Conservation (phyloP, 2,888 invertebrate genomes). For the Thecocarcelia acutangulata region DNA sequence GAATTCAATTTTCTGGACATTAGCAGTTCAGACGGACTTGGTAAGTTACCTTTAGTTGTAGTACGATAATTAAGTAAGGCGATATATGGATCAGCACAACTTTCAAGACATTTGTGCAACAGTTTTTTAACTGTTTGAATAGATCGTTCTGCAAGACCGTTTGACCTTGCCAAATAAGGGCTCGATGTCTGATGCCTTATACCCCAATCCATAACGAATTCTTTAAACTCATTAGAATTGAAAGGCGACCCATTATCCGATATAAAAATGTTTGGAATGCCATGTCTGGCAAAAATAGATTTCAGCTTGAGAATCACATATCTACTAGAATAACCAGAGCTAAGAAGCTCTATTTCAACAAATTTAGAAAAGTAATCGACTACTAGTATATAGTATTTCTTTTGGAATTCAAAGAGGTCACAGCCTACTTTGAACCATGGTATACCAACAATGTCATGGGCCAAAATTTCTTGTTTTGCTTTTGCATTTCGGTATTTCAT, state of each 20-base stretch:
- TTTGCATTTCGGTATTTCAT: slow-evolving; percentile 24
- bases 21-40: too few species aligned
- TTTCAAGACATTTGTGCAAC: slow-evolving; percentile 30
- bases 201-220: slow-evolving; percentile 20
- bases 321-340: slow-evolving; percentile 27
- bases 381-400: slow-evolving; percentile 17
- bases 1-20: too few species aligned
- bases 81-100: slow-evolving; percentile 28
- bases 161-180: too few species aligned
- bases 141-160: too few species aligned
- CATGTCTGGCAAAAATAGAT: slow-evolving; percentile 44
- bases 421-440: slow-evolving; percentile 25
- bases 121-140: slow-evolving; percentile 41
- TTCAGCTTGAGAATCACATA: slow-evolving; percentile 42
- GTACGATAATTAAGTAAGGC: slow-evolving; percentile 13
- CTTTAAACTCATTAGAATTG: slow-evolving; percentile 16
- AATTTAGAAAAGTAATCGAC: slow-evolving; percentile 31
- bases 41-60: slow-evolving; percentile 21
- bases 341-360: slow-evolving; percentile 32
- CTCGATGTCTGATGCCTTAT: slow-evolving; percentile 33
- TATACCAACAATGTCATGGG: slow-evolving; percentile 13
- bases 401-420: slow-evolving; percentile 19
- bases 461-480: slow-evolving; percentile 12
- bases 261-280: slow-evolving; percentile 28
- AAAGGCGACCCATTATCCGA: too few species aligned